Evolutionary conservation across 2,888 invertebrate genomes (phyloP).

Genomic region (Sialis lutaria): DNA sequence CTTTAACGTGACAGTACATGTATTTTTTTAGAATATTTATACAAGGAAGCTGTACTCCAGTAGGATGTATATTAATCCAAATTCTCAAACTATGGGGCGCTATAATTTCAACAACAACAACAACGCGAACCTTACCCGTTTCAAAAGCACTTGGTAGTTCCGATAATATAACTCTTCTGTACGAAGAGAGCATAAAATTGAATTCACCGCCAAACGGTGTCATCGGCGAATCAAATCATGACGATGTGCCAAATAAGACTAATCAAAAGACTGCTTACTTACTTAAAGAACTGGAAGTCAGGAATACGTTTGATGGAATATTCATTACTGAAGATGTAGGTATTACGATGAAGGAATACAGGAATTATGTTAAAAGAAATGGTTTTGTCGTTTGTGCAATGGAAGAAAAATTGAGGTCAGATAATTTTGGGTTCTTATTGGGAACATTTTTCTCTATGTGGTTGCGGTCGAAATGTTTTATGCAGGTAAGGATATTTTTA

Average conservation of each 20-base stretch:
- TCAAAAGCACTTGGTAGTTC: conserved; percentile 34
- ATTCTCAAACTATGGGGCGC: conserved; percentile 37
- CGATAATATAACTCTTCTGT: conserved; percentile 27
- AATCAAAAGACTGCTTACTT: background rate
- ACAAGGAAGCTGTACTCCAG: conserved; percentile 36
- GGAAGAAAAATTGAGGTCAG: conserved; percentile 29
- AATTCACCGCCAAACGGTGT: conserved; percentile 3
- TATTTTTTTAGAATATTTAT: conserved; percentile 20
- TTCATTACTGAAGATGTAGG: conserved; percentile 15
- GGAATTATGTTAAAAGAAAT: conserved; percentile 1
- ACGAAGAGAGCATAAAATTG: conserved; percentile 10
- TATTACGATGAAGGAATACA: conserved; percentile 13
- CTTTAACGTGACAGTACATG: background rate
- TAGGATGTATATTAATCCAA: conserved; percentile 39
- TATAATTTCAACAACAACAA: conserved; percentile 33
- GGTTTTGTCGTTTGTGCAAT: conserved; percentile 27
- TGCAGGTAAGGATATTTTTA: conserved; percentile 22
- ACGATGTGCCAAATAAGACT: conserved; percentile 4
- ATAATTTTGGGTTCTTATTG: conserved; percentile 30
- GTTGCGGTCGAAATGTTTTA: conserved; percentile 23
- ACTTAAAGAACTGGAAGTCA: conserved; percentile 18
- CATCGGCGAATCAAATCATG: background rate
- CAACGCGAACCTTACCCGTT: conserved; percentile 31
- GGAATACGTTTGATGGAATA: conserved; percentile 20
- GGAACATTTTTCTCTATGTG: conserved; percentile 28